phyloP scores from a whole-genome alignment of 2,888 invertebrate genomes.

The Spodoptera littoralis region DNA sequence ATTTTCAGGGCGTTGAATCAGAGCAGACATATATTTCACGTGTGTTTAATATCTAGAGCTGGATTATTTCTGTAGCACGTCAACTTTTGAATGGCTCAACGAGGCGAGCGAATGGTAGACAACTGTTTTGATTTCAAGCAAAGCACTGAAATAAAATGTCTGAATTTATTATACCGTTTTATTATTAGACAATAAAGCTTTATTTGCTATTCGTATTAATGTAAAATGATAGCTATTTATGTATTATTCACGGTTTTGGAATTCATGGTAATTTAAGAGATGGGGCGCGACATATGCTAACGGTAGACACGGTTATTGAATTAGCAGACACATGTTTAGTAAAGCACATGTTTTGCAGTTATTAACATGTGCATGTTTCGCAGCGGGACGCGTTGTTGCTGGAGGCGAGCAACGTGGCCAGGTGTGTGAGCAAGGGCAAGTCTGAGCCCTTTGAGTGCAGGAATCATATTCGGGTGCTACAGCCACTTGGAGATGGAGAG shows the following conservation, averaged over 20 bases:
- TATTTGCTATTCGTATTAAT: slow-evolving; percentile 7
- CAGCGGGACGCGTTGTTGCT: slow-evolving; percentile 88
- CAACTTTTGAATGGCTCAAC: slow-evolving; percentile 14
- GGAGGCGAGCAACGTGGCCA: slow-evolving; percentile 89
- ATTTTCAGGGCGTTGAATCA: slow-evolving; percentile 42
- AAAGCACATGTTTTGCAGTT: slow-evolving; percentile 26
- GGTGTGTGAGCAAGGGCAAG: slow-evolving; percentile 90
- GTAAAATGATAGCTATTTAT: too few relatives aligned
- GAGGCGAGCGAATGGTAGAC: slow-evolving; percentile 3
- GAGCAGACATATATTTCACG: slow-evolving; percentile 29
- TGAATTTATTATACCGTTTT: neutral
- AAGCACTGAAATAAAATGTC: slow-evolving; percentile 1
- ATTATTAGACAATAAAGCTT: slow-evolving; percentile 1
- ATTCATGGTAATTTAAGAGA: slow-evolving; percentile 1
- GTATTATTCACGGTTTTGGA: slow-evolving; percentile 1
- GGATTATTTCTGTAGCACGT: slow-evolving; percentile 52
- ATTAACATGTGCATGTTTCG: slow-evolving; percentile 48
- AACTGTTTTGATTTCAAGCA: slow-evolving; percentile 11
- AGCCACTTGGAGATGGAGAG: slow-evolving; percentile 90
- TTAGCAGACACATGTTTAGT: slow-evolving; percentile 32
- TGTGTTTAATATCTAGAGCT: slow-evolving; percentile 35
- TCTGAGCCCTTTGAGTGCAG: slow-evolving; percentile 91
- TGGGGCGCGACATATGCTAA: slow-evolving; percentile 17
- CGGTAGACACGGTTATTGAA: slow-evolving; percentile 38
- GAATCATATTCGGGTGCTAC: slow-evolving; percentile 90